Percentiles rank a stretch among this genome's conserved stretches.
These are phyloP conservation scores for Pipra filicauda DNA, from an alignment of 2,113 vertebrate species.

Conservation along the genomic window DNA sequence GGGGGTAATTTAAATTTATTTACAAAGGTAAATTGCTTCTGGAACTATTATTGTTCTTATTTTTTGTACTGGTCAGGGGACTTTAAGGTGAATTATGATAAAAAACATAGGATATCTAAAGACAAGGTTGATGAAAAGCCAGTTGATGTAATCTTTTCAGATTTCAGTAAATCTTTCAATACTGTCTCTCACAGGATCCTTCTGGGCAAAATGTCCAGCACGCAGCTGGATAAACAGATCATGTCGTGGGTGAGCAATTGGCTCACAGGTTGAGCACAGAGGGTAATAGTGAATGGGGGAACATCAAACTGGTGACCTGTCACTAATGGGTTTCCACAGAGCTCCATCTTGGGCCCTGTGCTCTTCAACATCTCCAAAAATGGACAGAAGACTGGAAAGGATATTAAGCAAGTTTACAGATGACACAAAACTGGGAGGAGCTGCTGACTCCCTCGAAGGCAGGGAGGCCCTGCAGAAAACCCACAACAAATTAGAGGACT, in stretches of 20 bases:
- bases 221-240: neutral
- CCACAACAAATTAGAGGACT: neutral
- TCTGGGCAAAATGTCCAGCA: neutral
- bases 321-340: neutral
- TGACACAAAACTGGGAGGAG: neutral
- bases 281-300: neutral
- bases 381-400: neutral
- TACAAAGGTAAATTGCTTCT: slow-evolving; percentile 31
- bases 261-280: neutral
- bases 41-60: neutral
- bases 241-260: neutral
- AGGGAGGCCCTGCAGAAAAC: neutral
- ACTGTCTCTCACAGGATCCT: neutral
- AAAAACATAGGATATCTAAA: neutral
- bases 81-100: neutral
- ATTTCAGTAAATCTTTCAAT: neutral
- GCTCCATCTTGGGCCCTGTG: neutral
- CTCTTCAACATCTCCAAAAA: neutral
- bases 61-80: neutral
- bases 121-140: neutral
- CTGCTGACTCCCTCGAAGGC: neutral
- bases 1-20: slow-evolving; percentile 49
- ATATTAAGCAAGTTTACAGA: neutral
- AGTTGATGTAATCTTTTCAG: neutral
- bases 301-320: neutral